Conservation (phyloP, 2,113 vertebrate species). For the Rhodinocichla rosea region DNA sequence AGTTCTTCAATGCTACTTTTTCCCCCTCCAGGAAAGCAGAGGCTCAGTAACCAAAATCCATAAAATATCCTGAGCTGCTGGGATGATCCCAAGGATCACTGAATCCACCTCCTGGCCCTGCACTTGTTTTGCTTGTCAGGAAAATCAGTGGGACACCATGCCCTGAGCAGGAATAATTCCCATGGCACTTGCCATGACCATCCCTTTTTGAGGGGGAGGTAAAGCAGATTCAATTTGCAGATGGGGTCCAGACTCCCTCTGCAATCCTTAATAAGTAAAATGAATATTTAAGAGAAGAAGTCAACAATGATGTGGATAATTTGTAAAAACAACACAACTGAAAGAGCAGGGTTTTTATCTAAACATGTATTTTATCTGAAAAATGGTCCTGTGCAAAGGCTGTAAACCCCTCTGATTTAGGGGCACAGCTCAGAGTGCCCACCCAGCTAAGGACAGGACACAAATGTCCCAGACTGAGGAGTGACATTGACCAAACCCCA, state of each 20-base stretch:
- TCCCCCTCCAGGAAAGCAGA: not conserved
- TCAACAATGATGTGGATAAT: rapidly evolving
- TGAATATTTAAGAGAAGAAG: not conserved
- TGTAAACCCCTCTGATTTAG: not conserved
- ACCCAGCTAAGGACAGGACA: not conserved
- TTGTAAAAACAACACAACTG: not conserved
- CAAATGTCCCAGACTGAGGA: not conserved
- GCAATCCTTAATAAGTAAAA: not conserved
- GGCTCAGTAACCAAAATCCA: not conserved
- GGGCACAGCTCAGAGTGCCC: not conserved
- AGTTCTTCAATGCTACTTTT: not conserved
- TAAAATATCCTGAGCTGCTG: not conserved
- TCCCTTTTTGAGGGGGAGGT: not conserved
- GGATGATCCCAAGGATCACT: not conserved
- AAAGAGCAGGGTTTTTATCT: not conserved
- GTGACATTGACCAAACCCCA: not conserved
- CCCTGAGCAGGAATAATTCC: not conserved
- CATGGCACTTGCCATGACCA: not conserved
- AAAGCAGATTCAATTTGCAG: not conserved
- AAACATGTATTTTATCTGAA: not conserved
- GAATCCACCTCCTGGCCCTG: not conserved
- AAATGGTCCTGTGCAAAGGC: not conserved
- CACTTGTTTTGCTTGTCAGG: not conserved
- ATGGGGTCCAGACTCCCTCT: not conserved
- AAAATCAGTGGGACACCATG: not conserved